A percentile compares a stretch with the other conserved stretches of the same genome.
These are phyloP conservation scores for Panthera uncia DNA, from an alignment of 2,113 vertebrate species.

Conservation along the genomic window DNA sequence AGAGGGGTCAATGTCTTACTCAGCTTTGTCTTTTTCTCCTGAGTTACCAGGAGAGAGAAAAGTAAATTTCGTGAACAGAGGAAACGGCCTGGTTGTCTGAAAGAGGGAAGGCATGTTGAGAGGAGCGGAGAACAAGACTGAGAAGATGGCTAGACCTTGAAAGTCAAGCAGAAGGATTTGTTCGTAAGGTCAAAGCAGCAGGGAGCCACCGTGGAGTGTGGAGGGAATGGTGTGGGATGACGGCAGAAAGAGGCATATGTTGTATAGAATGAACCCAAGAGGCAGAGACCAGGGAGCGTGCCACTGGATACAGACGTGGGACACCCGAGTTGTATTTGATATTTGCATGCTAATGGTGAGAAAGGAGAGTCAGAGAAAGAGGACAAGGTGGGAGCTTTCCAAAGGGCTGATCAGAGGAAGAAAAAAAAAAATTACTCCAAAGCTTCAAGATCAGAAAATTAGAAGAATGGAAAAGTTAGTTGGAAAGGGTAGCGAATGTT, in stretches of 20 bases:
- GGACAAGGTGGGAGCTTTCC: background rate
- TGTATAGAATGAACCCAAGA: background rate
- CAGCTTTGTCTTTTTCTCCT: background rate
- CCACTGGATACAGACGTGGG: rapidly evolving
- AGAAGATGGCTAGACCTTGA: background rate
- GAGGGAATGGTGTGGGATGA: background rate
- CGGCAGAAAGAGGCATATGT: background rate
- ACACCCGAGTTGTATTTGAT: background rate
- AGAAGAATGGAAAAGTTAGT: background rate
- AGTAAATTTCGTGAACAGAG: background rate
- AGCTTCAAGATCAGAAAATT: background rate
- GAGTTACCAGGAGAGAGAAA: background rate
- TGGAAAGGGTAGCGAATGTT: background rate
- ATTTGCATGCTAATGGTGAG: rapidly evolving
- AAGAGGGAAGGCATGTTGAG: background rate
- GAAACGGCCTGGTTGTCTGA: background rate
- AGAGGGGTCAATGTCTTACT: background rate
- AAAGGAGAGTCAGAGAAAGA: background rate
- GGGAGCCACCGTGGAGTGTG: background rate
- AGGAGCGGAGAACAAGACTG: background rate
- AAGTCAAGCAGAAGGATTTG: background rate
- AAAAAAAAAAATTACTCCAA: background rate
- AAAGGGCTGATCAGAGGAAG: background rate
- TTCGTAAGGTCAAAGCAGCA: background rate
- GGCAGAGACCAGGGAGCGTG: rapidly evolving